Evolutionary conservation across 2,888 invertebrate genomes (phyloP), one percentile per base, ranked within the genome.

Genomic region (Caenorhabditis afra): DNA sequence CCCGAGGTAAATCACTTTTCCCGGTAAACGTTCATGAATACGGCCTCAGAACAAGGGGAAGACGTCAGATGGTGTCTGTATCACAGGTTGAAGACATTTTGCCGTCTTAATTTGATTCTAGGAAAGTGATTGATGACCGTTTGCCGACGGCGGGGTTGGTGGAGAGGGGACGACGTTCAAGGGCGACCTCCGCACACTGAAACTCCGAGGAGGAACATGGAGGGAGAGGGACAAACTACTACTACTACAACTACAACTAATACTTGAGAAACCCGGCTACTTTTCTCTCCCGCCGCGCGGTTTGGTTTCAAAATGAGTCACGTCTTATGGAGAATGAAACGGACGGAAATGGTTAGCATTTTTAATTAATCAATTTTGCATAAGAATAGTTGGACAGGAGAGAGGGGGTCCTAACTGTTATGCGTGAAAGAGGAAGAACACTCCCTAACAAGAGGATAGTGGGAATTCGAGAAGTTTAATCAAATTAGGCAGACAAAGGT

Each of bases 101-200:
- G n/a, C 45, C 39, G 77, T 77, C 77, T 70, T 77, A 66, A 77
- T 77, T 77, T 70, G 58, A 65, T 77, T 65, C 64, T 77, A 59
- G 65, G 77, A 77, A 77, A 77, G 77, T 77, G 77, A 77, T 77
- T 77, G 70, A 77, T 73, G 64, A 73, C 73, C 58, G 64, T 64
- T 65, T 57, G 73, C 57, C 73, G 73, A 45, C 22, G 41, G 58
- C 50, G 4, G 29, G 29, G 7, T 29, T 3, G 29, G n/a, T n/a
- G n/a, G n/a, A n/a, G n/a, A n/a, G n/a, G n/a, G n/a, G n/a, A n/a
- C n/a, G 29, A 29, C 55, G 64, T 77, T 77, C 77, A 77, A 77
- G 77, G 77, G 65, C 77, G 59, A 41, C 11, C 41, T 47, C 22
- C 29, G 45, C 59, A 50, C 20, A 22, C 58, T 71, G 73, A 64